These are phyloP conservation scores for Parasteatoda tepidariorum DNA, from an alignment of 1,140 invertebrate species.

Conservation along the genomic window DNA sequence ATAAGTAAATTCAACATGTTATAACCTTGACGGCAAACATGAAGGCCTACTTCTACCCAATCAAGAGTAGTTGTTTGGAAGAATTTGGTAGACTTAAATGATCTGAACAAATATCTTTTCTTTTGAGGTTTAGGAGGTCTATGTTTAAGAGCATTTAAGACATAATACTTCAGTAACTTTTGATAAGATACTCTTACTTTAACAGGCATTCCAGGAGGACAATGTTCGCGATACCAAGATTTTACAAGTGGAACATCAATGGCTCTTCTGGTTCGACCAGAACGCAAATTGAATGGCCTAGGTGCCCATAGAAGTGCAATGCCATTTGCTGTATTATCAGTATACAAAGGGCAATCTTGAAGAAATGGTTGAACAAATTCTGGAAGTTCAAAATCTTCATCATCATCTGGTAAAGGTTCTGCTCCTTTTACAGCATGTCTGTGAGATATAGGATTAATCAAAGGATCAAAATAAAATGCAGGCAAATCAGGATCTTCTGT, in stretches of 20 bases:
- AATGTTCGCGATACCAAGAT: conserved; percentile 93
- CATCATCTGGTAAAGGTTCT: conserved; percentile 84
- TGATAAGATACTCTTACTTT: conserved; percentile 99
- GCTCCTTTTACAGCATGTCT: conserved; percentile 83
- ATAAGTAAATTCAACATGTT: conserved; percentile 99
- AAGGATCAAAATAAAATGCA: conserved; percentile 99
- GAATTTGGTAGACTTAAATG: conserved; percentile 99
- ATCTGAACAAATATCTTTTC: conserved; percentile 95
- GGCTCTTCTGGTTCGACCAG: conserved; percentile 83
- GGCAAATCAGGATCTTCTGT: conserved; percentile 99
- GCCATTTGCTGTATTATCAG: conserved; percentile 99
- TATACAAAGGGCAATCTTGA: conserved; percentile 94
- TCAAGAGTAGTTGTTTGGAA: conserved; percentile 99
- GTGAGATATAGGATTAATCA: conserved; percentile 99
- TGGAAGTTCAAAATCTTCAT: conserved; percentile 92
- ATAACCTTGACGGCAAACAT: conserved; percentile 98
- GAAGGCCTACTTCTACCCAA: conserved; percentile 98
- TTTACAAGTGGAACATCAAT: conserved; percentile 98
- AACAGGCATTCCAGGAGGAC: conserved; percentile 97
- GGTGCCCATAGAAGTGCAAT: conserved; percentile 99
- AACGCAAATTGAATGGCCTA: conserved; percentile 95
- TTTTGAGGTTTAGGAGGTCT: conserved; percentile 98
- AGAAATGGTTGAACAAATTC: conserved; percentile 92
- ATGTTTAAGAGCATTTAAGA: conserved; percentile 97
- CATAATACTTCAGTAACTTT: conserved; percentile 98